Percentiles rank a stretch among this genome's conserved stretches.
phyloP scores from a whole-genome alignment of 1,140 invertebrate species.

The Lamellibrachia luymesi region DNA sequence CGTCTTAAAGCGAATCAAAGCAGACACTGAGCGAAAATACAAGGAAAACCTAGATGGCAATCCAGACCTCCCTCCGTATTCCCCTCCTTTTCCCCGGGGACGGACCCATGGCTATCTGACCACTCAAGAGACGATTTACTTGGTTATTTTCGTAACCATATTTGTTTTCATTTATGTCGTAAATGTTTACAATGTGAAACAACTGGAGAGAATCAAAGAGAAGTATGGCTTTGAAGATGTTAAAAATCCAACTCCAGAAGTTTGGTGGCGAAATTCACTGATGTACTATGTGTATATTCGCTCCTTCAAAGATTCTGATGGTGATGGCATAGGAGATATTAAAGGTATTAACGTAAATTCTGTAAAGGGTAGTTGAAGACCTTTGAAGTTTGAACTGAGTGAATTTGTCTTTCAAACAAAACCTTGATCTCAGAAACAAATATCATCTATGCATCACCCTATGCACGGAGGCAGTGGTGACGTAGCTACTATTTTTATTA shows the following conservation, averaged over 20 bases:
- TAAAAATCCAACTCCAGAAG: constrained; percentile 16
- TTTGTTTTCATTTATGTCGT: constrained; percentile 21
- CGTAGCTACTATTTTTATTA: too few relatives aligned
- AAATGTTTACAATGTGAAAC: constrained; percentile 26
- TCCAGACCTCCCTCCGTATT: neutral
- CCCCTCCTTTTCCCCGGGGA: neutral
- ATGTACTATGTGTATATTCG: constrained; percentile 77
- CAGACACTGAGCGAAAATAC: neutral
- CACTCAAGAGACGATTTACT: constrained; percentile 13
- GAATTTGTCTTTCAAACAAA: neutral
- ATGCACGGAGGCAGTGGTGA: too few relatives aligned
- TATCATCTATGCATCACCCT: too few relatives aligned
- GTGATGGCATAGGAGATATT: constrained; percentile 75
- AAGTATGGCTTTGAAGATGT: constrained; percentile 28
- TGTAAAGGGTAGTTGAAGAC: constrained; percentile 2
- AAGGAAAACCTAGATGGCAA: neutral
- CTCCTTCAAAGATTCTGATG: constrained; percentile 76
- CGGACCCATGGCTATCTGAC: neutral
- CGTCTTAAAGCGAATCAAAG: neutral
- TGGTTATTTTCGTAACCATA: neutral
- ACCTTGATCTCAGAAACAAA: too few relatives aligned
- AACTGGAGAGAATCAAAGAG: constrained; percentile 28
- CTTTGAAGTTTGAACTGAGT: neutral
- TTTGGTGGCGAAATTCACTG: constrained; percentile 72
- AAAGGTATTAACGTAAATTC: constrained; percentile 60